Percentiles rank a stretch among this genome's conserved stretches.
Evolutionary conservation across 2,888 invertebrate species (phyloP).

Genomic region (Limenitis arthemis): DNA sequence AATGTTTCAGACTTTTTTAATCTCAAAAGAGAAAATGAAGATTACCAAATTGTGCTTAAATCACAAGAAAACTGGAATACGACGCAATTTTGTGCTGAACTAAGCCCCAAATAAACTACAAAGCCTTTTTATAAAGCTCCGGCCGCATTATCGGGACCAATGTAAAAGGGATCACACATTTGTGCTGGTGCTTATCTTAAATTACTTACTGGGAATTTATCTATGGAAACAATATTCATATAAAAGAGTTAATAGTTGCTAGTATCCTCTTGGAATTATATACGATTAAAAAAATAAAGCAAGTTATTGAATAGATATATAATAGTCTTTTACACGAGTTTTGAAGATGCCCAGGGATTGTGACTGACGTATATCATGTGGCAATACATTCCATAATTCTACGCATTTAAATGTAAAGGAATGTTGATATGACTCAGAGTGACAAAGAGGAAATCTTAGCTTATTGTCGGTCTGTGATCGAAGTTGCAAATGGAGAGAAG

Average conservation of each 20-base stretch:
- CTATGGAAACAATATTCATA: too few species aligned
- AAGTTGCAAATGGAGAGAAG: too few species aligned
- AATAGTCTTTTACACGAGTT: not conserved
- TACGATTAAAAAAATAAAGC: not conserved
- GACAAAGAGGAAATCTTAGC: too few species aligned
- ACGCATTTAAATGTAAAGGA: not conserved
- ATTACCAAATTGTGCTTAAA: constrained; percentile 1
- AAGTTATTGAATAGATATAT: not conserved
- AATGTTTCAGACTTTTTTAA: not conserved
- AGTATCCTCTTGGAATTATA: not conserved
- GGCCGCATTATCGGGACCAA: constrained; percentile 5
- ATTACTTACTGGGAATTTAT: too few species aligned
- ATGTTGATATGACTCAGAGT: not conserved
- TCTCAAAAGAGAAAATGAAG: constrained; percentile 1
- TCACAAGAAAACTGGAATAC: constrained; percentile 8
- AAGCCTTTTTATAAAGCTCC: constrained; percentile 10
- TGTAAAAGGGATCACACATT: constrained; percentile 3
- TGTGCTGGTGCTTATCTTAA: not conserved
- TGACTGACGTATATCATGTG: too few species aligned
- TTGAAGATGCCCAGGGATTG: not conserved
- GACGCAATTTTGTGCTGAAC: constrained; percentile 9
- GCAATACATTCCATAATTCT: not conserved
- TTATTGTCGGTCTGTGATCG: too few species aligned
- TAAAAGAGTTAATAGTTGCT: not conserved
- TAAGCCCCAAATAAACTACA: constrained; percentile 17